Evolutionary conservation across 2,797 vertebrate genomes (phyloP).

Genomic region (Mormyrops boulengeri): DNA sequence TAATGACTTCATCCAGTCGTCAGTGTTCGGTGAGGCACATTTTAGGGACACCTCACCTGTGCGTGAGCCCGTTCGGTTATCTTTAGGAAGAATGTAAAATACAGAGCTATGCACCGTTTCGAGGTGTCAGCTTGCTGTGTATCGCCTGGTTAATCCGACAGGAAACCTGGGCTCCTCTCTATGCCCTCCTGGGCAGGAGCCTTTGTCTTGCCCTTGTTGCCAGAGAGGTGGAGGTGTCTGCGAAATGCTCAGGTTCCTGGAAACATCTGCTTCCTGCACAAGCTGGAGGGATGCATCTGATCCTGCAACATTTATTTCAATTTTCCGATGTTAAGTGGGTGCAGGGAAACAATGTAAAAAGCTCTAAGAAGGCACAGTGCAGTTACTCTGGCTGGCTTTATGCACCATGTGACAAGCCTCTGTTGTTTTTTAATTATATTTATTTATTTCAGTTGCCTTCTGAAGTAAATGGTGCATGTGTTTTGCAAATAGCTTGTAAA

Average conservation of each 20-base stretch:
- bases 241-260: neutral
- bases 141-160: slow-evolving; percentile 56
- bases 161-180: slow-evolving; percentile 18
- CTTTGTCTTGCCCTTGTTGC: slow-evolving; percentile 10
- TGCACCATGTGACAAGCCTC: slow-evolving; percentile 16
- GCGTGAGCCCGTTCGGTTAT: slow-evolving; percentile 48
- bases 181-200: slow-evolving; percentile 8
- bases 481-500: slow-evolving; percentile 18
- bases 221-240: slow-evolving; percentile 6
- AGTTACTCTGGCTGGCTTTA: neutral
- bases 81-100: slow-evolving; percentile 41
- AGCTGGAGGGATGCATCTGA: neutral
- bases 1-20: slow-evolving; percentile 42
- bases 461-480: slow-evolving; percentile 21
- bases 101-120: slow-evolving; percentile 43
- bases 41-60: slow-evolving; percentile 38
- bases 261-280: neutral
- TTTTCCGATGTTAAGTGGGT: slow-evolving; percentile 5
- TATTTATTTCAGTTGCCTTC: neutral
- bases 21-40: slow-evolving; percentile 41
- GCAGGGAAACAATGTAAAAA: neutral
- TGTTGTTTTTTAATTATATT: neutral
- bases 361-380: neutral
- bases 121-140: slow-evolving; percentile 56
- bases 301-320: slow-evolving; percentile 13